Percentiles rank a stretch among this genome's conserved stretches.
phyloP scores from a whole-genome alignment of 2,888 invertebrate species.

The Chymomyza fuscimana region DNA sequence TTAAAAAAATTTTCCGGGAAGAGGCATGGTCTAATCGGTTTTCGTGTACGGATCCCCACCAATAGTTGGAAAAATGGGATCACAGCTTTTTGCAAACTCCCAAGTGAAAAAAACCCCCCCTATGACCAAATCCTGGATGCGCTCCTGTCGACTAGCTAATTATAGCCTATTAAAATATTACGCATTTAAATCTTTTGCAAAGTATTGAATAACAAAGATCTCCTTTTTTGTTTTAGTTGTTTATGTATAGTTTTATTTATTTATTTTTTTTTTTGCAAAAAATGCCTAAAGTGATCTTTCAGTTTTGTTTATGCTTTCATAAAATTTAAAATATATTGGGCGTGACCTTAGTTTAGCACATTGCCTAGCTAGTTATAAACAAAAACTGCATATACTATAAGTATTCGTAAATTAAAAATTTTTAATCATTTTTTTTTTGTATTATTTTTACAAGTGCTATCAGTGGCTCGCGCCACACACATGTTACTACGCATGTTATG shows the following conservation, averaged over 20 bases:
- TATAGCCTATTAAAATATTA: not conserved
- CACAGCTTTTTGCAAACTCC: too few relatives aligned
- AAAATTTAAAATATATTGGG: slow-evolving; percentile 35
- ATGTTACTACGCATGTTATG: slow-evolving; percentile 41
- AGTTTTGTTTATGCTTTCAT: slow-evolving; percentile 11
- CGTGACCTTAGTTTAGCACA: slow-evolving; percentile 48
- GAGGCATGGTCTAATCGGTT: too few relatives aligned
- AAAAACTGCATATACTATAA: slow-evolving; percentile 7
- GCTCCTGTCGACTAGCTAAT: too few relatives aligned
- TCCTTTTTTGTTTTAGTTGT: not conserved
- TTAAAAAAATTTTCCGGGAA: too few relatives aligned
- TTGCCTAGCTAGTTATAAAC: slow-evolving; percentile 9
- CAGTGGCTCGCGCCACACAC: slow-evolving; percentile 63
- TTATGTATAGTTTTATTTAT: not conserved
- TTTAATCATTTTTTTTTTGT: slow-evolving; percentile 26
- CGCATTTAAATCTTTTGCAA: not conserved
- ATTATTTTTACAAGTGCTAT: slow-evolving; percentile 35
- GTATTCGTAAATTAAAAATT: not conserved
- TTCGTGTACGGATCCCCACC: too few relatives aligned
- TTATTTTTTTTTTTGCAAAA: slow-evolving; percentile 7
- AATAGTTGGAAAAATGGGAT: too few relatives aligned
- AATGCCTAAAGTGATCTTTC: slow-evolving; percentile 21
- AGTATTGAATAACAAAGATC: not conserved
- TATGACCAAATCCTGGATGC: too few relatives aligned
- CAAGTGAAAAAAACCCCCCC: too few relatives aligned